A percentile compares a stretch with the other conserved stretches of the same genome.
Conservation (phyloP, 2,888 invertebrate genomes). For the Epinotia brunnichana region DNA sequence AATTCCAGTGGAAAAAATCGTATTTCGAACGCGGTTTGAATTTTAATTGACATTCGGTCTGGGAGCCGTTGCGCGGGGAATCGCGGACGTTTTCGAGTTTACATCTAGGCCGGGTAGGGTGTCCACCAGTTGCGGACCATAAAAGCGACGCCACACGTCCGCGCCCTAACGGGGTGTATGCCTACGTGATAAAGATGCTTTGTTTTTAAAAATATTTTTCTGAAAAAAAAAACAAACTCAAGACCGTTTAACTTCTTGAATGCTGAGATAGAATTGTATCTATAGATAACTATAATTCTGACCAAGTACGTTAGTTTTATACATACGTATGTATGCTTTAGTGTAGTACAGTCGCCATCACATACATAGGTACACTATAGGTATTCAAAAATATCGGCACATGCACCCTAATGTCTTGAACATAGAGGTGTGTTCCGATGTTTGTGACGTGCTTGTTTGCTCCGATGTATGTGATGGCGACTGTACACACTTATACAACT, state of each 20-base stretch:
- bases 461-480: too few species aligned
- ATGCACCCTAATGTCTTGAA: too few species aligned
- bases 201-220: slow-evolving; percentile 27
- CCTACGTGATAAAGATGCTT: slow-evolving; percentile 47
- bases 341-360: too few species aligned
- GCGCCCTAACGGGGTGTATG: slow-evolving; percentile 48
- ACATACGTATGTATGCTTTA: too few species aligned
- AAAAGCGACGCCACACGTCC: slow-evolving; percentile 68
- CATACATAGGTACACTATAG: too few species aligned
- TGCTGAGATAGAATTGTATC: too few species aligned
- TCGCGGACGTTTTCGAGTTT: slow-evolving; percentile 74
- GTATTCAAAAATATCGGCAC: too few species aligned
- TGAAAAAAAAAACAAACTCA: neutral
- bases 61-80: slow-evolving; percentile 60
- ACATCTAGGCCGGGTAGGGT: slow-evolving; percentile 60
- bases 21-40: slow-evolving; percentile 84
- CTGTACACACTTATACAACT: too few species aligned
- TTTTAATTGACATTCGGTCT: slow-evolving; percentile 83
- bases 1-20: slow-evolving; percentile 84
- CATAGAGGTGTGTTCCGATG: too few species aligned
- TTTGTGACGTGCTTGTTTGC: too few species aligned
- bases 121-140: slow-evolving; percentile 69
- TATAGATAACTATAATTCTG: neutral
- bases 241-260: neutral
- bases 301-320: too few species aligned